Conservation (phyloP, 2,797 vertebrate species). For the Etheostoma perlongum region DNA sequence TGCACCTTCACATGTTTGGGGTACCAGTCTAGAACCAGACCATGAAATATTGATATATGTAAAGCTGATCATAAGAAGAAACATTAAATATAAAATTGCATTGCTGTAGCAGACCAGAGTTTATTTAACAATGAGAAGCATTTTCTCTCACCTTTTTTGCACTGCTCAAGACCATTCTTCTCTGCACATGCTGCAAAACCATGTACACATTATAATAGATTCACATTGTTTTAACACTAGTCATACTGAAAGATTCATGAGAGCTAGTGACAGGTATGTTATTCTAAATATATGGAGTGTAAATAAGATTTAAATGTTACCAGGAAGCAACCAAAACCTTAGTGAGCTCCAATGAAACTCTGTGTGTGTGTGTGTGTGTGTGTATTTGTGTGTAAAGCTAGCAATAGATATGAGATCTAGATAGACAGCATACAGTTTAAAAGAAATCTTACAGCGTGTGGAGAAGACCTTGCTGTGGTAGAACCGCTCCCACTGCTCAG, state of each 20-base stretch:
- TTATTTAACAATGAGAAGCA: not conserved
- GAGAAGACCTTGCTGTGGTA: conserved; percentile 75
- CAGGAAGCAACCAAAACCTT: not conserved
- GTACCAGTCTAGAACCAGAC: conserved; percentile 83
- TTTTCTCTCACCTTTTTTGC: conserved; percentile 79
- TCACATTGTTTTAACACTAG: not conserved
- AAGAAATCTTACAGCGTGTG: conserved; percentile 79
- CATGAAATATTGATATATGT: not conserved
- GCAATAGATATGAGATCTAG: too few relatives aligned
- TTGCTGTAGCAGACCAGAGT: not conserved
- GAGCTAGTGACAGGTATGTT: not conserved
- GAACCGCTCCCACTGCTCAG: conserved; percentile 82
- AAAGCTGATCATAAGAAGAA: not conserved
- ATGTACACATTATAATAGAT: not conserved
- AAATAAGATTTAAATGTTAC: not conserved
- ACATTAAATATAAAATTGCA: not conserved
- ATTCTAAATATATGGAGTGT: not conserved
- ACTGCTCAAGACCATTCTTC: conserved; percentile 82
- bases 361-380: not conserved
- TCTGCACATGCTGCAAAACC: conserved; percentile 82
- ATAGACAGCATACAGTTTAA: not conserved
- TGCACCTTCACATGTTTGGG: conserved; percentile 75
- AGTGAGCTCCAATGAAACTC: not conserved
- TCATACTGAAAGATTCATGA: not conserved
- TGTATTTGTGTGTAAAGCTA: too few relatives aligned